Evolutionary conservation across 2,113 vertebrate genomes (phyloP), one percentile per base, ranked within the genome.

Genomic region (Xiphophorus couchianus): DNA sequence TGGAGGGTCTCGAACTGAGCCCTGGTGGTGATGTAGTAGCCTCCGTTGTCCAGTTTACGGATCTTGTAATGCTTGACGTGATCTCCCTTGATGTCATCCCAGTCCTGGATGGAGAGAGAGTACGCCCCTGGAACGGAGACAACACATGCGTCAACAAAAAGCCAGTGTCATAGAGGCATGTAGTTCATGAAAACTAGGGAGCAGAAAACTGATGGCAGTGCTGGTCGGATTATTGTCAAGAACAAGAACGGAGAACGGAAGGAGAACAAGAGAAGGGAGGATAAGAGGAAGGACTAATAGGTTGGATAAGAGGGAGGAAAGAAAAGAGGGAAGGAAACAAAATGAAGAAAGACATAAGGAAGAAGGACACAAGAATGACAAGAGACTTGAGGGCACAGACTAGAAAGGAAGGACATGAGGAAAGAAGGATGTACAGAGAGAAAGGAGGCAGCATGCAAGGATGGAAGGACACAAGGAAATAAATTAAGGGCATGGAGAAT

Each of bases 1-100:
- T 99, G 98, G 62, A 99, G 96, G 0, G 97, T 99, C 94, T 99
- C 97, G 92, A 99, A 99, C 82, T 99, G 98, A 83, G 98, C 98
- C 80, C 98, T 95, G 81, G 98, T 99, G 89, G 98, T 99, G 89
- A 99, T 99, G 82, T 99, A 99, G 94, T 99, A 99, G 69, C 97
- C 98, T 35, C 98, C 98, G 48, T 95, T 99, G 94, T 99, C 98
- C 89, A 99, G 95, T 92, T 99, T 99, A 65, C 97, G 96, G 69
- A 99, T 99, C 92, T 99, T 99, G 89, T 99, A 99, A 93, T 99
- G 98, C 91, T 99, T 99, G 90, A 99, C 97, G 10, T 99, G 97
- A 85, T 99, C 97, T 84, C 98, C 97, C 93, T 99, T 99, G 93
- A 97, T 94, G 90, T 99, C 98, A 83, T 99, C 98, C 97, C 98